These are phyloP conservation scores for Neodiprion fabricii DNA, from an alignment of 1,140 invertebrate species.

Conservation along the genomic window DNA sequence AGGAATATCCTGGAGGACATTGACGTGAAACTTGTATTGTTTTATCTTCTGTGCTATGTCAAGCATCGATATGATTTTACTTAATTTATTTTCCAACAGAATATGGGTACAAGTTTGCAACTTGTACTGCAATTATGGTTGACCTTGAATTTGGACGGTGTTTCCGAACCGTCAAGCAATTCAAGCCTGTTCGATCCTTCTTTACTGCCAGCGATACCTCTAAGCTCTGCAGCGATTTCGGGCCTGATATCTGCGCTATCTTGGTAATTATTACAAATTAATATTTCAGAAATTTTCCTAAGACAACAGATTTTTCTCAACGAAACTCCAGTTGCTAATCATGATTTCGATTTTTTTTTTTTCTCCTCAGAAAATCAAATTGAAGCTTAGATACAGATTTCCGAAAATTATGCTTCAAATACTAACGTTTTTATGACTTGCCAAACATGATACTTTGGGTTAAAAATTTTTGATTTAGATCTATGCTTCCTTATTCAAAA, in stretches of 20 bases:
- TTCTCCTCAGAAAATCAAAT: too few species aligned
- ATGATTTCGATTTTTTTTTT: too few species aligned
- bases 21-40: background rate
- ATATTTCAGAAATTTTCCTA: slow-evolving; percentile 5
- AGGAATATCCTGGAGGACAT: too few species aligned
- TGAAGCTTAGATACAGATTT: too few species aligned
- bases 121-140: slow-evolving; percentile 84
- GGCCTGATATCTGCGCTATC: slow-evolving; percentile 73
- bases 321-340: too few species aligned
- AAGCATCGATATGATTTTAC: slow-evolving; percentile 13
- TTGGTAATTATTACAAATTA: slow-evolving; percentile 47
- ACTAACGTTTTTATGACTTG: too few species aligned
- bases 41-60: slow-evolving; percentile 15
- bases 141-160: slow-evolving; percentile 72
- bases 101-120: slow-evolving; percentile 72
- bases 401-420: background rate
- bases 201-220: slow-evolving; percentile 73
- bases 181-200: slow-evolving; percentile 65
- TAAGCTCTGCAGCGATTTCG: slow-evolving; percentile 74
- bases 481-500: too few species aligned
- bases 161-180: slow-evolving; percentile 55
- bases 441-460: too few species aligned
- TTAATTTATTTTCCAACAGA: slow-evolving; percentile 36
- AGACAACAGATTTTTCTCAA: background rate
- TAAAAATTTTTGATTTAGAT: too few species aligned